These are phyloP conservation scores for cat (Felis catus) DNA, from an alignment of 2,113 vertebrate genomes.

Conservation along the genomic window DNA sequence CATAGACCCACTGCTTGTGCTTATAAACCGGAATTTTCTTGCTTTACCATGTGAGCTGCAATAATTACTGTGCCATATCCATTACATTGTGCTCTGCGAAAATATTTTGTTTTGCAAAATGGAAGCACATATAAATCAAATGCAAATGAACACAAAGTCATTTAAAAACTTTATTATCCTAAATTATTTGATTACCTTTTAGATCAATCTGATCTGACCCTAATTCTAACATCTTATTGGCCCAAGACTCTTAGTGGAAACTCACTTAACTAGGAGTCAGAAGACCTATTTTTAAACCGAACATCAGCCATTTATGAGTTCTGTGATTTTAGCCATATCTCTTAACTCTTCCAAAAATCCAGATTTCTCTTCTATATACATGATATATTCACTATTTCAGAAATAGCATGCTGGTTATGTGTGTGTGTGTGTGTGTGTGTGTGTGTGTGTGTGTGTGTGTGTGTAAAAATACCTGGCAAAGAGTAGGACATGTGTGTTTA, in stretches of 20 bases:
- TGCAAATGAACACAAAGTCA: neutral
- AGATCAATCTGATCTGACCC: neutral
- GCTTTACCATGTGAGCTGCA: neutral
- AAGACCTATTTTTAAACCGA: neutral
- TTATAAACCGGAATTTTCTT: constrained; percentile 39
- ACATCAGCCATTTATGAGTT: neutral
- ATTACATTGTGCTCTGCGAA: neutral
- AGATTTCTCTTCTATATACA: constrained; percentile 27
- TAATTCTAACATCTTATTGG: neutral
- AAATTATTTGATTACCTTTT: constrained; percentile 12
- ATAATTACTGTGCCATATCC: neutral
- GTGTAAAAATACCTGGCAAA: constrained; percentile 17
- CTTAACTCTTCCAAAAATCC: neutral
- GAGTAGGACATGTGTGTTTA: neutral
- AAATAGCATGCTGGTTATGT: neutral
- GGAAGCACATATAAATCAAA: constrained; percentile 4
- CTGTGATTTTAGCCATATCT: neutral
- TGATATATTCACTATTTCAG: neutral
- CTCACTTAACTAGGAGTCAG: neutral
- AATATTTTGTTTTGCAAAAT: neutral
- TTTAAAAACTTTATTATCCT: neutral
- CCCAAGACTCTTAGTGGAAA: neutral
- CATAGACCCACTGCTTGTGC: neutral
- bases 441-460: neutral
- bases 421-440: neutral